Evolutionary conservation across 1,140 invertebrate species (phyloP).

Genomic region (Leptopilina clavipes): DNA sequence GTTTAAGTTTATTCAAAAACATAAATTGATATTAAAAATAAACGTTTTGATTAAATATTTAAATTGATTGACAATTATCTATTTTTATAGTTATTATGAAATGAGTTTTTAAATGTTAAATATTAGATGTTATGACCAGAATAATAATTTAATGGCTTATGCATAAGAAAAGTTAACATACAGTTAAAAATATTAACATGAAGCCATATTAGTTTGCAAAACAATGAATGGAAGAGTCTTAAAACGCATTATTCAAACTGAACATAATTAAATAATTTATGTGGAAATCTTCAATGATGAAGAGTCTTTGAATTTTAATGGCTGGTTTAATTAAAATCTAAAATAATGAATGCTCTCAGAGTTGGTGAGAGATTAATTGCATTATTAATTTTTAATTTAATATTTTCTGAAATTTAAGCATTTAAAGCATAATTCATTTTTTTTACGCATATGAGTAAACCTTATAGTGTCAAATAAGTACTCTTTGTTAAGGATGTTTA

Average conservation of each 20-base stretch:
- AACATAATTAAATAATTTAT: neutral
- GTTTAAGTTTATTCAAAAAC: no score
- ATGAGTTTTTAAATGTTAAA: no score
- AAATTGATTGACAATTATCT: no score
- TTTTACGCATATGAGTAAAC: no score
- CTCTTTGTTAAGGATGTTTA: no score
- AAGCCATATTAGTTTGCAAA: neutral
- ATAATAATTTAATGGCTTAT: neutral
- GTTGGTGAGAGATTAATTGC: neutral
- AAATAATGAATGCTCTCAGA: neutral
- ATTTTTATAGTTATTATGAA: no score
- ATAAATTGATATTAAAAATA: no score
- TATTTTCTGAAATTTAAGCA: neutral
- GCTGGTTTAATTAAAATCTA: neutral
- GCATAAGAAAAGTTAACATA: neutral
- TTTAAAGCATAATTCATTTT: neutral
- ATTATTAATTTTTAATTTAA: neutral
- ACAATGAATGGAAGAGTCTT: neutral
- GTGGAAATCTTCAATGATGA: neutral
- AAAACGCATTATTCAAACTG: neutral
- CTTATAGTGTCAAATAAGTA: no score
- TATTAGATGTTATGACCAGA: neutral
- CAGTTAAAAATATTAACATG: neutral
- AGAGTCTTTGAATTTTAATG: neutral
- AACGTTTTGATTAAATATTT: no score